These are phyloP conservation scores for Synergus laeviventris DNA, from an alignment of 2,888 invertebrate genomes.

Conservation along the genomic window DNA sequence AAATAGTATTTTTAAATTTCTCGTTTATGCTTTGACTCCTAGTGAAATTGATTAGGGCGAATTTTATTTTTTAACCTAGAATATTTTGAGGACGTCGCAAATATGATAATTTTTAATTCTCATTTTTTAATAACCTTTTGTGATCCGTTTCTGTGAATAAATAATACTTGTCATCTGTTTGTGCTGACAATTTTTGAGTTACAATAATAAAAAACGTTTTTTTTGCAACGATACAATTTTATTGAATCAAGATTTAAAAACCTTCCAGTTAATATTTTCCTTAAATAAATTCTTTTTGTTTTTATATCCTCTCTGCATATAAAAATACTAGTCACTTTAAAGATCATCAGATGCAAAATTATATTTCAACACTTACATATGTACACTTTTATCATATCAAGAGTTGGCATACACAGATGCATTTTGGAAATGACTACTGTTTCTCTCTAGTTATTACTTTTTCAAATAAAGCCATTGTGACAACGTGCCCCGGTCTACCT, in stretches of 20 bases:
- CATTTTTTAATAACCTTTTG: too few species aligned
- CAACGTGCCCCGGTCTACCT: too few species aligned
- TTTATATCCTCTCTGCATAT: not conserved
- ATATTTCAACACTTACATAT: too few species aligned
- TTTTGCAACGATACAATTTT: not conserved
- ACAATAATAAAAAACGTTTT: not conserved
- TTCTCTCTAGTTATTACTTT: too few species aligned
- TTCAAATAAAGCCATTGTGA: too few species aligned
- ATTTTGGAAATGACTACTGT: too few species aligned
- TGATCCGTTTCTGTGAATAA: not conserved
- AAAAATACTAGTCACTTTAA: not conserved
- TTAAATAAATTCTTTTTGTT: not conserved
- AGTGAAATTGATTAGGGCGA: constrained; percentile 1
- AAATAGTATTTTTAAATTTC: constrained; percentile 19
- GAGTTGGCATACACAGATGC: too few species aligned
- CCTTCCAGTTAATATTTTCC: not conserved
- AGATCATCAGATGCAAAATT: not conserved
- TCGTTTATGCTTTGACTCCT: constrained; percentile 4
- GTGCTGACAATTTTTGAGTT: not conserved
- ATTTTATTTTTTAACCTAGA: not conserved
- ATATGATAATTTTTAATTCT: not conserved
- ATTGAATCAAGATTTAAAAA: not conserved
- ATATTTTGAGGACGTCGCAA: not conserved
- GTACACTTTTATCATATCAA: too few species aligned
- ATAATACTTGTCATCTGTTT: not conserved